Evolutionary conservation across 2,113 vertebrate species (phyloP).

Genomic region (Enhydra lutris): DNA sequence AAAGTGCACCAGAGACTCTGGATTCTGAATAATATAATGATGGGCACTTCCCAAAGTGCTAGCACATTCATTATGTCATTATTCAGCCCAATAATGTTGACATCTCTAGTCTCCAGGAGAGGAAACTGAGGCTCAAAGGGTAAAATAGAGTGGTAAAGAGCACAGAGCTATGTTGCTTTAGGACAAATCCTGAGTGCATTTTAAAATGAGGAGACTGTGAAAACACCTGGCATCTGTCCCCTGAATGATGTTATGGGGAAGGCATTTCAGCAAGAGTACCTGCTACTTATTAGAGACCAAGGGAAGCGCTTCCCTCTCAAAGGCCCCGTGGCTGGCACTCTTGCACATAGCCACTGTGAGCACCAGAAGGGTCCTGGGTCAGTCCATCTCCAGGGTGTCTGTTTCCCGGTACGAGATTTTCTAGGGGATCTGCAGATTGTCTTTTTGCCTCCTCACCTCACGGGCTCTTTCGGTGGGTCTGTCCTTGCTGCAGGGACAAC

Average conservation of each 20-base stretch:
- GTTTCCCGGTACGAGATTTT: not conserved
- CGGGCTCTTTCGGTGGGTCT: not conserved
- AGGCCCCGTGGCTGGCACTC: not conserved
- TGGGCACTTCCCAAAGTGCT: not conserved
- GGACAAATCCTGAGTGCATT: not conserved
- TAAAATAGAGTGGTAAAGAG: not conserved
- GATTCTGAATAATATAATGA: constrained; percentile 45
- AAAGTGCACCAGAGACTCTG: constrained; percentile 44
- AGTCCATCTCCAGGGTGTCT: not conserved
- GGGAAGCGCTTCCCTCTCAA: not conserved
- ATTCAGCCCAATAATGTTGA: constrained; percentile 29
- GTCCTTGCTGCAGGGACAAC: constrained; percentile 36
- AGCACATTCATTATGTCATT: constrained; percentile 55
- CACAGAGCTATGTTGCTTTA: not conserved
- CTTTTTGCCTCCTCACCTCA: not conserved
- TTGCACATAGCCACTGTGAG: not conserved
- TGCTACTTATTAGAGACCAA: not conserved
- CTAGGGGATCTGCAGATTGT: not conserved
- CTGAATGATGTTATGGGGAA: not conserved
- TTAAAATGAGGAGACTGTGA: not conserved
- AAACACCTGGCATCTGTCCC: not conserved
- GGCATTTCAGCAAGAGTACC: not conserved
- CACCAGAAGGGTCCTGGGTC: not conserved
- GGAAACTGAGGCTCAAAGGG: constrained; percentile 60
- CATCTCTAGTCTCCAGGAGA: not conserved